Evolutionary conservation across 2,797 vertebrate species (phyloP).

Genomic region (Paedocypris micromegethes): DNA sequence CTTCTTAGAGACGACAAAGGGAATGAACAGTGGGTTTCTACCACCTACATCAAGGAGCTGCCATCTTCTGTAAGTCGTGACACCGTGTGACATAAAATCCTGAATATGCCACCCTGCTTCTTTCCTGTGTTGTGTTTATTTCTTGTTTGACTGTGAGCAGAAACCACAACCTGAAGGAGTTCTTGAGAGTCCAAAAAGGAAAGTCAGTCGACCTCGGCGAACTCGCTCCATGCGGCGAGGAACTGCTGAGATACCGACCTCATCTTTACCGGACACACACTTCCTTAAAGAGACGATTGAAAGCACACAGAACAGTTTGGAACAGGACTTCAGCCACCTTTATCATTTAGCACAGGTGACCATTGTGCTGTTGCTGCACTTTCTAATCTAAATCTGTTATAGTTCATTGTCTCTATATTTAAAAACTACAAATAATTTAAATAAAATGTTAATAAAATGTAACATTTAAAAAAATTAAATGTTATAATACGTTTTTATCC

Average conservation of each 20-base stretch:
- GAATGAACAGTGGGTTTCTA: slow-evolving; percentile 58
- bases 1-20: slow-evolving; percentile 56
- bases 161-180: slow-evolving; percentile 40
- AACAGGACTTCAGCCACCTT: slow-evolving; percentile 62
- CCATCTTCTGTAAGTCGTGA: slow-evolving; percentile 48
- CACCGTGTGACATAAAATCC: background rate
- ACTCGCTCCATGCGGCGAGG: slow-evolving; percentile 56
- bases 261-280: slow-evolving; percentile 63
- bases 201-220: slow-evolving; percentile 51
- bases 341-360: slow-evolving; percentile 38
- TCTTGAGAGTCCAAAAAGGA: slow-evolving; percentile 47
- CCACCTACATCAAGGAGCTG: slow-evolving; percentile 53
- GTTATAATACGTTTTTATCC: slow-evolving; percentile 8
- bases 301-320: slow-evolving; percentile 67
- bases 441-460: too few relatives aligned
- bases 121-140: background rate
- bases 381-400: too few relatives aligned
- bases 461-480: background rate
- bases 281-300: slow-evolving; percentile 75
- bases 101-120: too few relatives aligned
- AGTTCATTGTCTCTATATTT: too few relatives aligned
- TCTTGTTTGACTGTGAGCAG: slow-evolving; percentile 27
- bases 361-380: too few relatives aligned
- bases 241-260: slow-evolving; percentile 59
- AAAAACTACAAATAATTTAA: too few relatives aligned